phyloP scores from a whole-genome alignment of 1,140 invertebrate genomes.

The Leptinotarsa defecta region DNA sequence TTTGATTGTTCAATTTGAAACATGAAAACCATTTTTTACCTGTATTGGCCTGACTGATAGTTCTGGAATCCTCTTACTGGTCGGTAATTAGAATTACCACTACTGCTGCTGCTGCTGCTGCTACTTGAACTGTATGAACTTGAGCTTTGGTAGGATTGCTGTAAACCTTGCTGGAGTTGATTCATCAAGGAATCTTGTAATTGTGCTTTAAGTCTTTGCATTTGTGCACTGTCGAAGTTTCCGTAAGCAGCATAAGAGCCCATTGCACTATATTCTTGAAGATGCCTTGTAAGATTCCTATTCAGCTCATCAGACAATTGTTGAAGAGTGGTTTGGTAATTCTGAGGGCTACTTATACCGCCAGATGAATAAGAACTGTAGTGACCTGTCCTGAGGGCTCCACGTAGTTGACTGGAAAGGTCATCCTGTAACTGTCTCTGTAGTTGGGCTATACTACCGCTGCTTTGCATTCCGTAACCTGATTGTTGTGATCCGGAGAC shows the following conservation, averaged over 20 bases:
- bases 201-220: slow-evolving; percentile 38
- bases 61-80: slow-evolving; percentile 31
- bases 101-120: slow-evolving; percentile 33
- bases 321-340: slow-evolving; percentile 38
- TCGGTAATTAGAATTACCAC: slow-evolving; percentile 32
- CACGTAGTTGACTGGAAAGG: slow-evolving; percentile 44
- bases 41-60: slow-evolving; percentile 7
- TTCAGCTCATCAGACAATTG: slow-evolving; percentile 46
- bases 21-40: background rate
- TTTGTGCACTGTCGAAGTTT: slow-evolving; percentile 34
- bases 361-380: slow-evolving; percentile 25
- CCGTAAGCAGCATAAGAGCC: slow-evolving; percentile 34
- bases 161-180: slow-evolving; percentile 45
- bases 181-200: slow-evolving; percentile 42
- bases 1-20: no score
- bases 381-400: slow-evolving; percentile 38
- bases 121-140: slow-evolving; percentile 39
- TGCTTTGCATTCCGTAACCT: slow-evolving; percentile 18
- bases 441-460: slow-evolving; percentile 31
- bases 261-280: slow-evolving; percentile 38
- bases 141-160: slow-evolving; percentile 40
- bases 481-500: background rate
- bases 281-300: slow-evolving; percentile 45
- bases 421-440: slow-evolving; percentile 45
- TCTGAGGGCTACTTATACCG: slow-evolving; percentile 17